Conservation (phyloP, 2,113 vertebrate species). For the Dermatemys mawii region DNA sequence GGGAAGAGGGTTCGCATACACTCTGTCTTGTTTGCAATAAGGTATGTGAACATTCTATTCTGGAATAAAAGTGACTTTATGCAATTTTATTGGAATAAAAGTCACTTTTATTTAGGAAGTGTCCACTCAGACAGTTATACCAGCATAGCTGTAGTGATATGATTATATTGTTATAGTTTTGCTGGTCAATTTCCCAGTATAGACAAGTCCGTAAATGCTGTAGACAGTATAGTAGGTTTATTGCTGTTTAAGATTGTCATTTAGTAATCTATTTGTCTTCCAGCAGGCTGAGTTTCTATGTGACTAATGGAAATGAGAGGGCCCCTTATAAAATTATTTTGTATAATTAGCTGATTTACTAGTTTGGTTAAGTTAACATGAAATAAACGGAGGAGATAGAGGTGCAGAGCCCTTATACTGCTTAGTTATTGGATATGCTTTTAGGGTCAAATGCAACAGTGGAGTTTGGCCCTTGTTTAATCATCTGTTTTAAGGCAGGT, state of each 20-base stretch:
- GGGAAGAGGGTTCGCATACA: no score
- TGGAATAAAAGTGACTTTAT: background rate
- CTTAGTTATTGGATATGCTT: background rate
- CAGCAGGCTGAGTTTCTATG: background rate
- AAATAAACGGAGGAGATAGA: background rate
- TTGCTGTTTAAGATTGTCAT: background rate
- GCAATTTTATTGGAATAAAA: background rate
- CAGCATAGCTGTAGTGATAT: background rate
- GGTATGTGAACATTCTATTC: background rate
- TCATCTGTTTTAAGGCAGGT: background rate
- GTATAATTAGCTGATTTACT: slow-evolving; percentile 28
- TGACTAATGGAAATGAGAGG: slow-evolving; percentile 22
- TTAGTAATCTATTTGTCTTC: background rate
- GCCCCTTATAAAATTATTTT: background rate
- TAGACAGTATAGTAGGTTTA: background rate
- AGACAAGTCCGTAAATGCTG: background rate
- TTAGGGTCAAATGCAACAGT: background rate
- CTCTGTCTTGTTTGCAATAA: no score
- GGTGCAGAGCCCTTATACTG: background rate
- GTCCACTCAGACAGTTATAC: background rate
- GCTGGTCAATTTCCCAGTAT: background rate
- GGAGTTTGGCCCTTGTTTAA: accelerated
- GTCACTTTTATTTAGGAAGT: background rate
- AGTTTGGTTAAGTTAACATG: background rate
- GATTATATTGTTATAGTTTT: background rate